Evolutionary conservation across 2,888 invertebrate genomes (phyloP), one percentile per base, ranked within the genome.

Genomic region (Graphium colonna): DNA sequence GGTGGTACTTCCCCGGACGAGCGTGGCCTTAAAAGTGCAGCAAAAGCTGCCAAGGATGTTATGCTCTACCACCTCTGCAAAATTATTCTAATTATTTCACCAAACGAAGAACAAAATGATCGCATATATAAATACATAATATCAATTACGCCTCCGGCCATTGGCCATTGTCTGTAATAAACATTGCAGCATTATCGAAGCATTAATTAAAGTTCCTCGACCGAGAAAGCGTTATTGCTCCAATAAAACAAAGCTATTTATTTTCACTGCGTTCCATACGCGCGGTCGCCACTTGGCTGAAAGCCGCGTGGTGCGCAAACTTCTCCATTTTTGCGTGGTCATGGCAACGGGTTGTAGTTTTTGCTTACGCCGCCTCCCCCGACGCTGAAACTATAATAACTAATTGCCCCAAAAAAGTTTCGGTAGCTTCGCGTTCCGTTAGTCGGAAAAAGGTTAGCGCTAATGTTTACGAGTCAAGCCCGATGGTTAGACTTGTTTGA

Each of bases 331-430:
- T 71, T 68, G 81, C 80, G 63, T 74, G 58, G 79, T 82, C 80
- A 81, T 73, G 73, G 69, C 58, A 70, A 72, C 74, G 62, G 67
- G 60, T 52, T 63, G 58, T 62, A 68, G 71, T 81, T 82, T 82
- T 82, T 78, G 77, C 71, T 63, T 61, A 62, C 59, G 63, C 63
- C n/a, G n/a, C n/a, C 67, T 71, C 75, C 73, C 75, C 73, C n/a
- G n/a, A n/a, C 71, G 71, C 71, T 69, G 72, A 77, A 82, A 82
- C 71, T 80, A 77, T 63, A 63, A 70, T 74, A 75, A 78, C 75
- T 82, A 82, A 82, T 84, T 82, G 80, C 69, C 63, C 65, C 60
- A 64, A 62, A 64, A 65, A 77, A 77, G 68, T 78, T 75, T 73
- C 64, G 73, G 68, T 61, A 64, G 69, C 67, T 60, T 73, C 56